Evolutionary conservation across 2,113 vertebrate genomes (phyloP), one percentile per base, ranked within the genome.

Genomic region (Collichthys lucidus): DNA sequence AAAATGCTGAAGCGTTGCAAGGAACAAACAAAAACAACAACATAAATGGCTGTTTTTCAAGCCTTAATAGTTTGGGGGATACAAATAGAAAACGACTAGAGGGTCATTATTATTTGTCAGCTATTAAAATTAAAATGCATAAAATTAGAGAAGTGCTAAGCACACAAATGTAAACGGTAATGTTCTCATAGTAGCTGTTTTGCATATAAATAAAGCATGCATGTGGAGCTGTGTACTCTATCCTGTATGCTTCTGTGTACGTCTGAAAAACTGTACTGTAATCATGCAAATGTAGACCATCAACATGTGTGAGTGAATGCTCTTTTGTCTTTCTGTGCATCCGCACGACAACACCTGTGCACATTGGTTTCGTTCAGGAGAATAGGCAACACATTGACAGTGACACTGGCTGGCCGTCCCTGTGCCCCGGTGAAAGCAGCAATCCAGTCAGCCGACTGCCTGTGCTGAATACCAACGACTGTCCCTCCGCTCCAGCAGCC

Each of bases 391-490:
- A 42, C 12, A 50, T 26, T 29, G 56, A 19, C 50, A n/a, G 24
- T 26, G 60, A 83, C 71, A 76, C 47, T 3, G 17, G 24, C 44
- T 15, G 17, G n/a, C 67, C 44, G 49, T 50, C 70, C n/a, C 5
- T 26, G 24, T 68, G 66, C 31, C 72, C 74, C 14, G 3, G 31
- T 50, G 53, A 53, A 80, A 50, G 57, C 35, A 50, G 57, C 67
- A 42, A 68, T 73, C 20, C 57, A 16, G 49, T 31, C 73, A 24
- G 3, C 53, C 24, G 62, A 35, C 59, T 11, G 57, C 19, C 44
- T 24, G 10, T 6, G 59, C 71, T 82, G 88, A 87, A 89, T 85
- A 79, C 71, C 72, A 89, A 87, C 47, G 17, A 87, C 55, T 2
- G 42, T 67, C 71, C 55, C 46, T 24, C 64, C 1, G 57, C 77